phyloP scores from a whole-genome alignment of 1,140 invertebrate genomes.

The Papilio polyxenes region DNA sequence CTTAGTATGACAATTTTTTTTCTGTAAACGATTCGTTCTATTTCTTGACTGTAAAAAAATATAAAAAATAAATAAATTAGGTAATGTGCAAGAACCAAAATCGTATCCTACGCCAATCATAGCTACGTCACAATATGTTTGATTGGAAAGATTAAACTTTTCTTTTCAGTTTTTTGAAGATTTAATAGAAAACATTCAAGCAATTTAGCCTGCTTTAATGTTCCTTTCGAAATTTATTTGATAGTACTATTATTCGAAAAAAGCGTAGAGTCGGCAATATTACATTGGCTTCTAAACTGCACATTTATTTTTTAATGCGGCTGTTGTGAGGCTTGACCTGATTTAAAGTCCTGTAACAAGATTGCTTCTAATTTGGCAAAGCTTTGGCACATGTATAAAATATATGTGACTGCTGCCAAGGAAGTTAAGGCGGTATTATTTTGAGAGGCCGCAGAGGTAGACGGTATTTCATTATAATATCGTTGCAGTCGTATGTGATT shows the following conservation, averaged over 20 bases:
- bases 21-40: too few species aligned
- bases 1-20: too few species aligned
- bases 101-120: too few species aligned
- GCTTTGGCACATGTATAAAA: slow-evolving; percentile 32
- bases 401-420: slow-evolving; percentile 26
- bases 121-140: too few species aligned
- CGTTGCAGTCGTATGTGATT: neutral
- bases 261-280: slow-evolving; percentile 22
- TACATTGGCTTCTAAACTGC: slow-evolving; percentile 38
- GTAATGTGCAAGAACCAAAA: too few species aligned
- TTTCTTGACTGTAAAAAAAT: too few species aligned
- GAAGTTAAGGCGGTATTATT: neutral
- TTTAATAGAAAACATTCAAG: neutral
- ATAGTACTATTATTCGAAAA: slow-evolving; percentile 11
- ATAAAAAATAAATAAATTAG: too few species aligned
- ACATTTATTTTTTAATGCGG: slow-evolving; percentile 35
- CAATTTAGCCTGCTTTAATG: neutral
- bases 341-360: slow-evolving; percentile 35
- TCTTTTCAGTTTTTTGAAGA: neutral
- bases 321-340: slow-evolving; percentile 37
- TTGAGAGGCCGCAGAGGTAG: neutral
- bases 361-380: slow-evolving; percentile 38
- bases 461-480: neutral
- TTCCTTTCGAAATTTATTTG: slow-evolving; percentile 22
- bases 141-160: neutral